Base-by-base conservation (phyloP, 2,888 invertebrate genomes). In the Schizotus pectinicornis region DNA sequence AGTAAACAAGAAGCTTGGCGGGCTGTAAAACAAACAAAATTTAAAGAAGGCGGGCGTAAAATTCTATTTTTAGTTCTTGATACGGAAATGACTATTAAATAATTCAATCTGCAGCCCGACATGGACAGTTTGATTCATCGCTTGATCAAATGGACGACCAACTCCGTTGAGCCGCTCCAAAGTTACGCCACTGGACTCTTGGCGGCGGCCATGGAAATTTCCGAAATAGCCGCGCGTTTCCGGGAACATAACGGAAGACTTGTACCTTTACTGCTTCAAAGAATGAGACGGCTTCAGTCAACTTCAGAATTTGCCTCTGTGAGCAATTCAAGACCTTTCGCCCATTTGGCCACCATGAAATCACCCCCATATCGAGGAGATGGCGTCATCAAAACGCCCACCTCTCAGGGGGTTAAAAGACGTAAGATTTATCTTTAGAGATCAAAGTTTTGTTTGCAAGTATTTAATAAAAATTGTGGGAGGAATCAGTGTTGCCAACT, bases 121-220 rank as follows among this genome's bases (percentile, higher is more conserved):
- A 90, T 91, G 77, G 92, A 94, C 66, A 88, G 89, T 7, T 84
- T 98, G 8, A 91, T 98, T 41, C 87, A 89, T 62, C 85, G 93
- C 35, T 82, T 99, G 6, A 93, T 94, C 69, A 86, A 87, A 54
- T 98, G 97, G 97, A 94, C 96, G 1, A 92, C 92, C 64, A 89
- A 86, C 67, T 90, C 91, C 0, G 82, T 88, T 8, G 96, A 98
- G 77, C 98, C 97, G 0, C 81, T 98, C 35, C 90, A 94, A 76
- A 95, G 94, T 62, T 99, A 98, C 80, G 94, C 98, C 0, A 94
- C 94, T 0, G 98, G 97, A 0, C 82, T 99, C 11, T 81, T 99
- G 22, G 97, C 95, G 0, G 92, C 95, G 7, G 96, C 97, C 0
- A 96, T 98, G 95, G 98, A 98, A 79, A 91, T 96, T 2, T 93